Base-by-base conservation (phyloP, 2,888 invertebrate genomes). In the Leptinotarsa tumamoca region DNA sequence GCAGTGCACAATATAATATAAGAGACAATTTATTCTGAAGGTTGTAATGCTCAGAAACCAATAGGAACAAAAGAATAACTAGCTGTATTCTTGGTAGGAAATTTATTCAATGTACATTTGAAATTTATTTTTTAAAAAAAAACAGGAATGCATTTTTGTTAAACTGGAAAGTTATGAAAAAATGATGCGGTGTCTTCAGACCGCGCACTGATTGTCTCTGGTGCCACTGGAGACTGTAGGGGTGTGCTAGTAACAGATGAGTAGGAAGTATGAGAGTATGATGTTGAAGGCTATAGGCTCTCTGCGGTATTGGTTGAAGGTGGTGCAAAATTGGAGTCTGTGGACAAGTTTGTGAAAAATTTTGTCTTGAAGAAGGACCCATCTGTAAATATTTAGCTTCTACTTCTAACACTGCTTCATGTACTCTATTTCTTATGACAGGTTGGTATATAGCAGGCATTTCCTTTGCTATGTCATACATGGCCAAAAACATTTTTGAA, bases 391-490 rank as follows among this genome's bases (percentile, higher is more conserved):
- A 52, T 52, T 49, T n/a, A 56, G 69, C 69, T 23, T 68, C 52
- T 52, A 52, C 27, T 56, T 69, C 13, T 69, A 21, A 56, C n/a
- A 56, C 43, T 56, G 18, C 69, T 23, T 56, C 17, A 43, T 33
- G 58, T n/a, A 69, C 56, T 33, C 33, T 27, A 33, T 54, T 43
- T 69, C 18, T 58, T 27, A 56, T 56, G 21, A 58, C 27, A 56
- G 58, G 69, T 69, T 69, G 23, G 43, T 51, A 67, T 18, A 10
- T 56, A 18, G 61, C 23, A 61, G 72, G 67, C 68, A 76, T 73
- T 66, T 63, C 58, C 63, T 73, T 73, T 17, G 68, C 68, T 43
- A 49, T 76, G 68, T 72, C 49, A 54, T 72, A 72, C 72, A 67
- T 72, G 51, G 69, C 52, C 68, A 77, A 67, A 52, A 71, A 68